Evolutionary conservation across 2,797 vertebrate genomes (phyloP).

Genomic region (Pseudotriccus pelzelni): DNA sequence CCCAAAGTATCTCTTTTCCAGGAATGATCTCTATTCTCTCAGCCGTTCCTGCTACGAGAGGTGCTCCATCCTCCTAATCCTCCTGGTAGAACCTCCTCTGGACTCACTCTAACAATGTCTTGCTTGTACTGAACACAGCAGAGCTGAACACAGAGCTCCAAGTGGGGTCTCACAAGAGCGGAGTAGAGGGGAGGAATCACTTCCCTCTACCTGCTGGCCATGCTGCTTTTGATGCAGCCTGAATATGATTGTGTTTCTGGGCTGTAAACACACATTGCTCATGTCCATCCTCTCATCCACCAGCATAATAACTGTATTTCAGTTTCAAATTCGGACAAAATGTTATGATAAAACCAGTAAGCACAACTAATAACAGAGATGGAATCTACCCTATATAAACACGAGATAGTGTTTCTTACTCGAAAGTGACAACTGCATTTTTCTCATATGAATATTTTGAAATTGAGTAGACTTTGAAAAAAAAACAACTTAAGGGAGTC

Average conservation of each 20-base stretch:
- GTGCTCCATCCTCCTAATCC: not conserved
- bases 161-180: not conserved
- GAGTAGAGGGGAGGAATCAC: no score
- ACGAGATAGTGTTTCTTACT: not conserved
- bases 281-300: not conserved
- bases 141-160: not conserved
- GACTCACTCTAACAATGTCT: not conserved
- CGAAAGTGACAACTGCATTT: not conserved
- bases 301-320: not conserved
- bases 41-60: not conserved
- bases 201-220: no score
- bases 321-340: not conserved
- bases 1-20: not conserved
- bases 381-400: not conserved
- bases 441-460: not conserved
- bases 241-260: not conserved
- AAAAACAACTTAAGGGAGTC: no score
- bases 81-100: not conserved
- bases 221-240: accelerated
- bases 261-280: no score
- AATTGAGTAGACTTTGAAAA: not conserved
- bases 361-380: not conserved
- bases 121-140: not conserved
- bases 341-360: not conserved
- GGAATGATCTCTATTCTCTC: not conserved